Percentiles rank a stretch among this genome's conserved stretches.
Evolutionary conservation across 2,888 invertebrate genomes (phyloP).

Genomic region (Lepetodrilus schrolli): DNA sequence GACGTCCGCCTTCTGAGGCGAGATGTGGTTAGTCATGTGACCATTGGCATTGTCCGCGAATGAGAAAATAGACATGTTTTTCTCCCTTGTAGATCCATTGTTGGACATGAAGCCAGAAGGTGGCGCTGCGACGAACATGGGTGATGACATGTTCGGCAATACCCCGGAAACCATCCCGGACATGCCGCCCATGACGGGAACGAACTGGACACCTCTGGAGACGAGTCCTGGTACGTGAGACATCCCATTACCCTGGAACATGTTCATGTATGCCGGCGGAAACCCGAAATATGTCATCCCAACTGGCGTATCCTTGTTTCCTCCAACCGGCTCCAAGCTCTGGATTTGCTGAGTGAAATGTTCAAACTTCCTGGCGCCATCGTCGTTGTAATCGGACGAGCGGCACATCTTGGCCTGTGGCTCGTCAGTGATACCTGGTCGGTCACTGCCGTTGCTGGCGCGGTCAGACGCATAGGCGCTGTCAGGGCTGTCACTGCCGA

Average conservation of each 20-base stretch:
- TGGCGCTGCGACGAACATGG: constrained; percentile 41
- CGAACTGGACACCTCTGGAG: constrained; percentile 47
- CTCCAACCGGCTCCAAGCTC: neutral
- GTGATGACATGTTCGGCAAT: constrained; percentile 35
- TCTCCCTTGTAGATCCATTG: constrained; percentile 31
- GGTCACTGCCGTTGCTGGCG: constrained; percentile 37
- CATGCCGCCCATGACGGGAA: constrained; percentile 53
- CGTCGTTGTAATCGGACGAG: neutral
- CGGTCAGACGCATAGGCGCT: constrained; percentile 54
- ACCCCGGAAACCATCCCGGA: constrained; percentile 39
- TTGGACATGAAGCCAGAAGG: constrained; percentile 33
- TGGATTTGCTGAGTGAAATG: constrained; percentile 31
- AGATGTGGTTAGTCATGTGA: neutral
- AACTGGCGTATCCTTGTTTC: constrained; percentile 28
- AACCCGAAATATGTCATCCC: constrained; percentile 52
- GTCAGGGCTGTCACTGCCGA: constrained; percentile 48
- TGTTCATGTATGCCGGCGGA: constrained; percentile 35
- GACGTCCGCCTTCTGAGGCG: neutral
- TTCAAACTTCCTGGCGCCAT: constrained; percentile 23
- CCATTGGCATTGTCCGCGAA: constrained; percentile 31
- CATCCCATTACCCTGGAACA: constrained; percentile 29
- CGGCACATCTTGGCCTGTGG: constrained; percentile 25
- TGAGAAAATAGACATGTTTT: constrained; percentile 35
- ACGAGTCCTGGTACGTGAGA: constrained; percentile 3
- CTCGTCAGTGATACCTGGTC: constrained; percentile 25